Percentiles rank a stretch among this genome's conserved stretches.
phyloP scores from a whole-genome alignment of 2,797 vertebrate species.

The Artibeus lituratus region DNA sequence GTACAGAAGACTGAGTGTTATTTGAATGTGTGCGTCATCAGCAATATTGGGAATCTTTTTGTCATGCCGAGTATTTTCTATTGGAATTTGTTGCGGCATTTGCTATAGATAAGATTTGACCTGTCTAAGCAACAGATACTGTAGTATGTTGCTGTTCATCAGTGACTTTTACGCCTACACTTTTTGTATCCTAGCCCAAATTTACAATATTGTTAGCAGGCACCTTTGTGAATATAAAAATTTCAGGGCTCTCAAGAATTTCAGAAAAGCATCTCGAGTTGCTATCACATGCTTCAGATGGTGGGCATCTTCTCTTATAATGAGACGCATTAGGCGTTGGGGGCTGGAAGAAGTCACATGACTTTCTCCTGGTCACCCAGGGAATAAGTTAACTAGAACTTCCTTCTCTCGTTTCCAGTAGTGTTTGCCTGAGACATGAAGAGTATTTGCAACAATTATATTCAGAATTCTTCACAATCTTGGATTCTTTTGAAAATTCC shows the following conservation, averaged over 20 bases:
- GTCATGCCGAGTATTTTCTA: background rate
- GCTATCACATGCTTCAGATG: background rate
- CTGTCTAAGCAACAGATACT: background rate
- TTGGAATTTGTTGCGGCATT: background rate
- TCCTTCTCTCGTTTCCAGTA: background rate
- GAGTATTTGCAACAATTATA: background rate
- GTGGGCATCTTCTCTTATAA: background rate
- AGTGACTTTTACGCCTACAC: background rate
- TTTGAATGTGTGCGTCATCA: background rate
- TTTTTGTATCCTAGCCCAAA: background rate
- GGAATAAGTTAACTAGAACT: background rate
- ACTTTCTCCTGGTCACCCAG: background rate
- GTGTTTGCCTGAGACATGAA: background rate
- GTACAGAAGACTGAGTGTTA: background rate
- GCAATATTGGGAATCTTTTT: conserved; percentile 12
- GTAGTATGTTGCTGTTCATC: background rate
- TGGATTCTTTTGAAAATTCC: conserved; percentile 14
- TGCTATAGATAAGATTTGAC: background rate
- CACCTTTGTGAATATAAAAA: background rate
- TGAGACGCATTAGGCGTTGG: background rate
- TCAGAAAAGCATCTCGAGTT: background rate
- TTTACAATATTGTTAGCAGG: conserved; percentile 5
- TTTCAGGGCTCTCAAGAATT: background rate
- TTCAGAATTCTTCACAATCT: conserved; percentile 24
- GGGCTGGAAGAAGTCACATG: background rate